phyloP scores from a whole-genome alignment of 2,888 invertebrate genomes.

The Ommatoiulus sabulosus region DNA sequence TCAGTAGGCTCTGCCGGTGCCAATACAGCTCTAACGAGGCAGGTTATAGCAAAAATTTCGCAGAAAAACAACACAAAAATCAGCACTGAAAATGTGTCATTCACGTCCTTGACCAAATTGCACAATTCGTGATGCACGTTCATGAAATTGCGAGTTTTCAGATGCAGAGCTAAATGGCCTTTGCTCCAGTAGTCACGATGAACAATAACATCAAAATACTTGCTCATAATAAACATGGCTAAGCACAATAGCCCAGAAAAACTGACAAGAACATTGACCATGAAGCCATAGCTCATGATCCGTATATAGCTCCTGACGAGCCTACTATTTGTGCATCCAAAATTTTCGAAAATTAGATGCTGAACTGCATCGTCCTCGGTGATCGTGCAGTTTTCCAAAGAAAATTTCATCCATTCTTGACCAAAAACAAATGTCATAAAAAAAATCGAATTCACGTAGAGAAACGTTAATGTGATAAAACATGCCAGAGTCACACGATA shows the following conservation, averaged over 20 bases:
- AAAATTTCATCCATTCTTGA: background rate
- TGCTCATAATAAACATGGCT: background rate
- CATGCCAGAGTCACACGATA: background rate
- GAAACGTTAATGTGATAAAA: background rate
- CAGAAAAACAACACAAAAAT: background rate
- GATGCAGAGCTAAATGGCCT: background rate
- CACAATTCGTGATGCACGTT: background rate
- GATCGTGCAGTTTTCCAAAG: background rate
- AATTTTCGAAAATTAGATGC: background rate
- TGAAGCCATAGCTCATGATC: background rate
- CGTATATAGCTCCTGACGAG: background rate
- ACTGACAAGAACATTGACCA: background rate
- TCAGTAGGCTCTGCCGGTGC: background rate
- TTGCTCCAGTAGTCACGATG: background rate
- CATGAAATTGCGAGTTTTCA: constrained; percentile 4
- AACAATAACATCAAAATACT: background rate
- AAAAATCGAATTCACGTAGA: background rate
- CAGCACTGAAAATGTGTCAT: background rate
- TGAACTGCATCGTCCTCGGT: background rate
- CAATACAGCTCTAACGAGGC: background rate
- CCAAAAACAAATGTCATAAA: background rate
- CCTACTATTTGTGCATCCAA: background rate
- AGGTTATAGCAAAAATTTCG: background rate
- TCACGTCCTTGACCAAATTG: background rate
- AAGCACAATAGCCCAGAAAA: background rate